Evolutionary conservation across 2,888 invertebrate genomes (phyloP), one percentile per base, ranked within the genome.

Genomic region (Hirtodrosophila alboralis): DNA sequence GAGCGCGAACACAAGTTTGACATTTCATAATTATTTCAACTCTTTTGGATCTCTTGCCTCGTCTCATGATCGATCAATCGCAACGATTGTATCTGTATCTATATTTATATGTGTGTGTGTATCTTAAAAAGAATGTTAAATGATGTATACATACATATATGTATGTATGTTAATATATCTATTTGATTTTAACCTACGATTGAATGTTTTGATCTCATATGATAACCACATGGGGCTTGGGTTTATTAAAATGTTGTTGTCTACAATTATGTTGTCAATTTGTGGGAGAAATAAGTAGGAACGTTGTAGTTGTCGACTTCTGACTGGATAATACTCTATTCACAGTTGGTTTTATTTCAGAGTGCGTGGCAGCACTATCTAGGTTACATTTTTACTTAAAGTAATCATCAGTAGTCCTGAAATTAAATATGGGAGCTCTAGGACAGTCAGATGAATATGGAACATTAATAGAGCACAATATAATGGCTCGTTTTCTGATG

Each of bases 1-100:
- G 86, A 86, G 86, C 86, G 83, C 83, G 80, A 84, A 86, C 87
- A 87, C 87, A 84, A 86, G 87, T 84, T 85, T 86, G 83, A 87
- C 83, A 87, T 84, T 87, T 86, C 87, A 80, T 84, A 87, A 87
- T 86, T 87, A 86, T 84, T 84, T 84, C 87, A 87, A 63, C 78
- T 81, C 74, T 53, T 63, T 28, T 34, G 38, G 33, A 33, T 52
- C 57, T 62, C 54, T 57, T 34, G 45, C 59, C 57, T 63, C 61
- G 59, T 60, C 43, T 37, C 72, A 60, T 74, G 78, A 86, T 84
- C 85, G 75, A 86, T 80, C 87, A 86, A 74, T 68, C 62, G 58
- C 12, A 18, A 4, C 2, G 18, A 18, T 18, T 18, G 18, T 18
- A 18, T 10, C 14, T 23, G 16, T 33, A 23, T 33, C 8, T 34